A percentile compares a stretch with the other conserved stretches of the same genome.
Conservation (phyloP, 2,113 vertebrate species). For the Micronisus gabar region DNA sequence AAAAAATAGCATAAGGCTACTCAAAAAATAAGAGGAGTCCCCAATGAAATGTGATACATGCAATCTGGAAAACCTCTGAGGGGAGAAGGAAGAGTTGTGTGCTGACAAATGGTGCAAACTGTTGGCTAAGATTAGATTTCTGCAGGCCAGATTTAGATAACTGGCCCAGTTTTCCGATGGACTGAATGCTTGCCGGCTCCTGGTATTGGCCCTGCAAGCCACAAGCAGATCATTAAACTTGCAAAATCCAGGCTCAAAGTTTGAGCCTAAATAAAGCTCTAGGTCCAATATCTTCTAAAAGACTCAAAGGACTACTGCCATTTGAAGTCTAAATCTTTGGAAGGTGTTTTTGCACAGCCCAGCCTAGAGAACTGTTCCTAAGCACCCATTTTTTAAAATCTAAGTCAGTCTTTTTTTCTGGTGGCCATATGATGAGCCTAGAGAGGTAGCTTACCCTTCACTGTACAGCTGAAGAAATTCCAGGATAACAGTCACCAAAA, state of each 20-base stretch:
- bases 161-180: not conserved
- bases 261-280: not conserved
- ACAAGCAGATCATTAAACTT: not conserved
- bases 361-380: not conserved
- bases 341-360: not conserved
- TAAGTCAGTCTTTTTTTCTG: not conserved
- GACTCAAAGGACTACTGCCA: not conserved
- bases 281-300: not conserved
- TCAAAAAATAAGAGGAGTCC: not conserved
- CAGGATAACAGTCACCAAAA: conserved; percentile 14
- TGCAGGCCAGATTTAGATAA: not conserved
- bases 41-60: conserved; percentile 1
- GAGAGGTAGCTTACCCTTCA: not conserved
- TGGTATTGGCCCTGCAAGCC: not conserved
- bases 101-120: conserved; percentile 21
- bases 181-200: not conserved
- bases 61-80: conserved; percentile 19
- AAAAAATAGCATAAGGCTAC: not conserved
- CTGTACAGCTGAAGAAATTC: conserved; percentile 14
- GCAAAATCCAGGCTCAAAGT: not conserved
- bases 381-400: not conserved
- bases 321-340: not conserved
- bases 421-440: not conserved
- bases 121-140: conserved; percentile 25
- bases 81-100: conserved; percentile 27